These are phyloP conservation scores for Diarsia dahlii DNA, from an alignment of 2,888 invertebrate species.

Conservation along the genomic window DNA sequence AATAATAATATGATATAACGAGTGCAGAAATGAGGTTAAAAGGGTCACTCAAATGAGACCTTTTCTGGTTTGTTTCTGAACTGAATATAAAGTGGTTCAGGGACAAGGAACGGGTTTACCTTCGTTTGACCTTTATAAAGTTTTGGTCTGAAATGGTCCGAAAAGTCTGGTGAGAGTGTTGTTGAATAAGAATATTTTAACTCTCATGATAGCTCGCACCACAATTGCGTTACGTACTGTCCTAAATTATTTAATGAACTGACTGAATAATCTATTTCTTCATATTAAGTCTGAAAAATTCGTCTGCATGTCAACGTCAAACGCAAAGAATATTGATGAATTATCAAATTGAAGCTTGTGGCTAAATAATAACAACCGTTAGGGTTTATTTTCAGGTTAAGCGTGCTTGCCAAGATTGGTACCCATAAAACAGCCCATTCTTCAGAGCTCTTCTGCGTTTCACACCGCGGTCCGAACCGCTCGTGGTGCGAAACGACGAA, in stretches of 20 bases:
- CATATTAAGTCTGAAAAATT: not conserved
- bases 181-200: not conserved
- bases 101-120: conserved; percentile 6
- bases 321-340: not conserved
- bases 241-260: no score
- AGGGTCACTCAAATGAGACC: conserved; percentile 15
- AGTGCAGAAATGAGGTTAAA: conserved; percentile 28
- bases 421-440: no score
- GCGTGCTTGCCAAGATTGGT: no score
- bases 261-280: not conserved
- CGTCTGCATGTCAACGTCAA: not conserved
- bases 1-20: conserved; percentile 8
- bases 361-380: no score
- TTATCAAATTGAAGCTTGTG: not conserved
- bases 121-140: conserved; percentile 22
- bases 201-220: not conserved
- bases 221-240: not conserved
- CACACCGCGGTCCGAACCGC: no score
- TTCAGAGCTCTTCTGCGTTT: no score
- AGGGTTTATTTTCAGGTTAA: no score
- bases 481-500: no score
- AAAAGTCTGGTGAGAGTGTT: not conserved
- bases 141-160: not conserved
- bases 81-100: conserved; percentile 33
- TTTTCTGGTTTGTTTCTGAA: conserved; percentile 24